Conservation (phyloP, 1,140 invertebrate genomes). For the Coenobita brevimanus region DNA sequence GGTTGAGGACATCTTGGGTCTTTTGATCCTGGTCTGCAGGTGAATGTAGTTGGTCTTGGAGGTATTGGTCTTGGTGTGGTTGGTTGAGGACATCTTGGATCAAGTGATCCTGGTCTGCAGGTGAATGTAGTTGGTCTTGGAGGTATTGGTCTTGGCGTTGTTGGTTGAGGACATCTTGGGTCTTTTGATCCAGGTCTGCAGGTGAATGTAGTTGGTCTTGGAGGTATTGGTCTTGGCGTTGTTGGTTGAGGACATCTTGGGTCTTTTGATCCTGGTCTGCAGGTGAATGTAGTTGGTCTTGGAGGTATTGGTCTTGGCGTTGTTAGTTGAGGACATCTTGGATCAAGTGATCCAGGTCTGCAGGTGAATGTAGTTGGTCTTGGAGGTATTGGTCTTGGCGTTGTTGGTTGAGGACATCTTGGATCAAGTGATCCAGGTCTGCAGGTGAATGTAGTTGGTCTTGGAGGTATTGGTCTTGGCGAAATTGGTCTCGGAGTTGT, state of each 20-base stretch:
- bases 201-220: neutral
- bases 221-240: neutral
- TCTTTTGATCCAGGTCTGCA: too few species aligned
- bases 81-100: too few species aligned
- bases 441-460: constrained; percentile 28
- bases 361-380: constrained; percentile 45
- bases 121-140: too few species aligned
- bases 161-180: too few species aligned
- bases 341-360: constrained; percentile 71
- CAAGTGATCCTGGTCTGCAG: too few species aligned
- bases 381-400: constrained; percentile 45
- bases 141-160: too few species aligned
- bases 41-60: too few species aligned
- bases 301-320: neutral
- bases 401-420: constrained; percentile 46
- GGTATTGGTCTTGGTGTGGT: too few species aligned
- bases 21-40: too few species aligned
- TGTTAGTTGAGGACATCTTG: constrained; percentile 70
- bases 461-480: constrained; percentile 19
- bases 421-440: constrained; percentile 30
- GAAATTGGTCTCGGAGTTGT: constrained; percentile 63
- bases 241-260: too few species aligned
- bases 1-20: too few species aligned
- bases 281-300: neutral
- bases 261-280: neutral